Evolutionary conservation across 2,797 vertebrate genomes (phyloP), one percentile per base, ranked within the genome.

Genomic region (Halcyon leucocephala): DNA sequence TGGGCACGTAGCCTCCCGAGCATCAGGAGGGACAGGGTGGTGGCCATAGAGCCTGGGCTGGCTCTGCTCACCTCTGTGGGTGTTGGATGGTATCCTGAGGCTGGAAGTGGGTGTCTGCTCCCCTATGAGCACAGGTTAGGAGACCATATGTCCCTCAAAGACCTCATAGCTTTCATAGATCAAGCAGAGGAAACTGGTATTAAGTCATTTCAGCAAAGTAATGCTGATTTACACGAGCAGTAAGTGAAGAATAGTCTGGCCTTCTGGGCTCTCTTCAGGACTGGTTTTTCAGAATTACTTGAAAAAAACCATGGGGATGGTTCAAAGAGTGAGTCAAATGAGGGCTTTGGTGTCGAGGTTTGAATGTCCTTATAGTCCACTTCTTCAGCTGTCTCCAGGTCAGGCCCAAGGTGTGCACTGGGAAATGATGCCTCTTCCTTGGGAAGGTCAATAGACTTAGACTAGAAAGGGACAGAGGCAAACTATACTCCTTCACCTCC

Each of bases 41-140:
- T 20, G 42, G 33, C 21, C 29, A 29, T 37, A 0, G 1, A 51
- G 54, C 17, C 25, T 1, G 0, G 6, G 18, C 8, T 0, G 0
- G 55, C 55, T 58, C 77, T 29, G 9, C 33, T 57, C 21, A 28
- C 7, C 14, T 55, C 46, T 6, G 18, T 12, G 28, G 65, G 28
- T 10, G 18, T 4, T 1, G 0, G 21, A 13, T 1, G 3, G 41
- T 33, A 37, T 3, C 15, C 1, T 1, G 28, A 44, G 33, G 54
- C 64, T 80, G 48, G 69, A 29, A 51, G 4, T 9, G 31, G 37
- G 12, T 58, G 15, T 39, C 81, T 70, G 35, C 28, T 3, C 2
- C 31, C n/a, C 35, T 42, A 26, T 10, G 28, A 14, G 14, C 29
- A n/a, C 29, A 21, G 51, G 51, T 2, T 4, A 26, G 52, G 33